These are phyloP conservation scores for Noctua fimbriata DNA, from an alignment of 2,888 invertebrate genomes.

Conservation along the genomic window DNA sequence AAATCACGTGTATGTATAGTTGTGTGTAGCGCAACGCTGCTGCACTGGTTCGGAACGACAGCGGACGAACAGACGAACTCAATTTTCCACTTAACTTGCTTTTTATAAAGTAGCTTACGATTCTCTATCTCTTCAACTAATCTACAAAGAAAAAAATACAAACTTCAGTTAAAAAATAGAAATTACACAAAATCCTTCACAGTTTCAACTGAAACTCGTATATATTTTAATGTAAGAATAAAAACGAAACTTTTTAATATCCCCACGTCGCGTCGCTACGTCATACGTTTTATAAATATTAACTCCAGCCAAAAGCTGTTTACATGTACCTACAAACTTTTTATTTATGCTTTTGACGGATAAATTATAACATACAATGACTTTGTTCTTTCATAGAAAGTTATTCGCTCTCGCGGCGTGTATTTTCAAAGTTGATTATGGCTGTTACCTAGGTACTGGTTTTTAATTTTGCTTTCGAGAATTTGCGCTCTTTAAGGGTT, in stretches of 20 bases:
- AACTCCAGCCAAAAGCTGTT: conserved; percentile 35
- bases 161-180: conserved; percentile 2
- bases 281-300: conserved; percentile 44
- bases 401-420: conserved; percentile 28
- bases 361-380: conserved; percentile 64
- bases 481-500: neutral
- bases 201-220: conserved; percentile 19
- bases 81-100: neutral
- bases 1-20: neutral
- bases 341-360: conserved; percentile 60
- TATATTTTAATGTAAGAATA: conserved; percentile 30
- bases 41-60: too few species aligned
- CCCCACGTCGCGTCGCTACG: conserved; percentile 2
- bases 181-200: conserved; percentile 1
- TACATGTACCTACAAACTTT: conserved; percentile 39
- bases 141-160: neutral
- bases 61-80: neutral
- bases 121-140: neutral
- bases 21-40: too few species aligned
- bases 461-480: conserved; percentile 27
- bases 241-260: conserved; percentile 39
- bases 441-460: neutral
- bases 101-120: neutral
- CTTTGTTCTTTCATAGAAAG: conserved; percentile 43
- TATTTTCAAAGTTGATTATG: conserved; percentile 41